phyloP scores from a whole-genome alignment of 2,888 invertebrate genomes.

The Trimorus sp. region DNA sequence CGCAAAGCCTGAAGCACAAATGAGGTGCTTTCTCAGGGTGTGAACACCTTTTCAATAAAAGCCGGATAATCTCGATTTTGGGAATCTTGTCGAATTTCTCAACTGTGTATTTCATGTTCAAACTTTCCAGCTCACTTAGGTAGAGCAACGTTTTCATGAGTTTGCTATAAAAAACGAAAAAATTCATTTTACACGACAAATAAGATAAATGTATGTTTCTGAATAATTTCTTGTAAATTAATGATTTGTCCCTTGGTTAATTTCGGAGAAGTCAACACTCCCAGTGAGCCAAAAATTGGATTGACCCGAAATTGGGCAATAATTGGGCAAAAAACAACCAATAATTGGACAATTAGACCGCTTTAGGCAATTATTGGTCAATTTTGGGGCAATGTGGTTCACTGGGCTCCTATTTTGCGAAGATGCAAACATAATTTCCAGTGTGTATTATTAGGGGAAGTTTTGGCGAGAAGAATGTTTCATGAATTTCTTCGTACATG shows the following conservation, averaged over 20 bases:
- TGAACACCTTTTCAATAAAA: conserved; percentile 71
- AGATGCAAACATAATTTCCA: no score
- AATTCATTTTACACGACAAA: background rate
- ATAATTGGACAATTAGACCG: no score
- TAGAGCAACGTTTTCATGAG: conserved; percentile 77
- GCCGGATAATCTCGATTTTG: conserved; percentile 73
- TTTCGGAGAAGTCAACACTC: no score
- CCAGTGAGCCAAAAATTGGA: no score
- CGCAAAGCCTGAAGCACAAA: conserved; percentile 73
- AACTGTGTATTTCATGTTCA: conserved; percentile 77
- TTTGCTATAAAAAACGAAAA: conserved; percentile 72
- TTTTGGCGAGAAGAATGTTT: background rate
- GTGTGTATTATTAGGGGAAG: no score
- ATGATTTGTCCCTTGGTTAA: no score
- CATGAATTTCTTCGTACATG: conserved; percentile 67
- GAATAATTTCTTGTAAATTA: no score
- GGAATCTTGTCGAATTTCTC: conserved; percentile 73
- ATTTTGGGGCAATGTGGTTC: no score
- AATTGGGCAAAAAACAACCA: no score
- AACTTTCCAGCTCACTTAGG: conserved; percentile 76
- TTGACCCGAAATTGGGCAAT: no score
- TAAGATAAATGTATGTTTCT: background rate
- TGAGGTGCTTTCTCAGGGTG: conserved; percentile 70
- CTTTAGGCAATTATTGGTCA: no score
- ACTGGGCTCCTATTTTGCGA: no score